Evolutionary conservation across 2,113 vertebrate genomes (phyloP), one percentile per base, ranked within the genome.

Genomic region (Cepphus grylle): DNA sequence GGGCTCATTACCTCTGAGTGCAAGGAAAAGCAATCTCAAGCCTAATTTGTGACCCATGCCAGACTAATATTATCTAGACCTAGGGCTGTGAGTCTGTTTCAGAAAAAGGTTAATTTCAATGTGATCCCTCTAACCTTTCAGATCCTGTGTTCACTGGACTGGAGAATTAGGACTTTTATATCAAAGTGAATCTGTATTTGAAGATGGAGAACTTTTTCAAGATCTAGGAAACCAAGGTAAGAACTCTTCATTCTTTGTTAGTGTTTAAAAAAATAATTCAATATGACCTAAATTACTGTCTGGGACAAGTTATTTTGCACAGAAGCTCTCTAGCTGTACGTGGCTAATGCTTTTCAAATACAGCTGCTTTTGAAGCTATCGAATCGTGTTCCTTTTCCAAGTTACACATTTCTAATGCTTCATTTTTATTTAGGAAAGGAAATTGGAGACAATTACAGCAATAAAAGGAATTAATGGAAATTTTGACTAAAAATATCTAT

Each of bases 391-490:
- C 30, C 25, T 93, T 92, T 93, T 65, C 36, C 49, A 81, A 93
- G 69, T 62, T 81, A 92, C 18, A 36, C 15, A 52, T 62, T 77
- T 90, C 30, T 58, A 90, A 79, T 38, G 16, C 30, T 93, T 79
- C 55, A 50, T 91, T 96, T 84, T 87, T 86, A 45, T 80, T 89
- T 91, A 71, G 59, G 78, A 76, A 67, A 71, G 38, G 52, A 92
- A 91, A 96, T 25, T 38, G 30, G 63, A 78, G 65, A 59, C 45
- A 81, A 63, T 88, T 96, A 55, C 6, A 79, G 47, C 21, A 94
- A 87, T 84, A 93, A 81, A 94, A 94, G 29, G 63, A 96, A 94
- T 91, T 88, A 89, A 71, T 63, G 55, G 89, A 89, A 89, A 89
- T 71, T 94, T 81, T 81, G 15, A 70, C 79, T 86, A 90, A 95